Evolutionary conservation across 2,113 vertebrate genomes (phyloP), one percentile per base, ranked within the genome.

Genomic region (Galbula dea): DNA sequence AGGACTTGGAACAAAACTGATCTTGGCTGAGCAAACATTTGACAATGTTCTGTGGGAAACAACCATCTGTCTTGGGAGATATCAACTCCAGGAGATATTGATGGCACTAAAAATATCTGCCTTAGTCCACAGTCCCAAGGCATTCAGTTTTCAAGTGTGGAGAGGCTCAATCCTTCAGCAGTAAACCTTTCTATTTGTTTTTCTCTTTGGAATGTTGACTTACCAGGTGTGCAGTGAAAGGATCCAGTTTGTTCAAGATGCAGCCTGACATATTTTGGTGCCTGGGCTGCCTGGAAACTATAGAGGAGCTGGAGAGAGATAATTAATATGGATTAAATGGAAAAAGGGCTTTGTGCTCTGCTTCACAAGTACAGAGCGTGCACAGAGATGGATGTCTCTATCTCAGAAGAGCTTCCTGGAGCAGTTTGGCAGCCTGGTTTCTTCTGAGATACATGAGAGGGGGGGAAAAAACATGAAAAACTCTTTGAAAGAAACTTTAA

Each of bases 1-100:
- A 93, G 91, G 89, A 96, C 77, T 96, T 96, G 97, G 96, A 96
- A 97, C 89, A 96, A 96, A 96, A 95, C 59, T 94, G 80, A 95
- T 97, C 89, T 97, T 97, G 97, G 95, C 97, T 96, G 93, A 97
- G 94, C 95, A 97, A 96, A 97, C 97, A 96, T 96, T 97, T 96
- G 96, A 96, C 96, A 96, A 95, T 46, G 96, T 95, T 92, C 95
- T 94, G 90, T 94, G 71, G 93, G 96, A 96, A 97, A 97, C 93
- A 96, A 83, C 97, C 95, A 97, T 96, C 95, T 96, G 96, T 95
- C 94, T 93, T 94, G 93, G 90, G 95, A 97, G 92, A 94, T 91
- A 96, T 90, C 94, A 93, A 73, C 89, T 94, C 88, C 85, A 94
- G 83, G 86, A 97, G 93, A 97, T 96, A 95, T 46, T 93, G 92